phyloP scores from a whole-genome alignment of 2,797 vertebrate genomes.

The Sebastes trivittatus region DNA sequence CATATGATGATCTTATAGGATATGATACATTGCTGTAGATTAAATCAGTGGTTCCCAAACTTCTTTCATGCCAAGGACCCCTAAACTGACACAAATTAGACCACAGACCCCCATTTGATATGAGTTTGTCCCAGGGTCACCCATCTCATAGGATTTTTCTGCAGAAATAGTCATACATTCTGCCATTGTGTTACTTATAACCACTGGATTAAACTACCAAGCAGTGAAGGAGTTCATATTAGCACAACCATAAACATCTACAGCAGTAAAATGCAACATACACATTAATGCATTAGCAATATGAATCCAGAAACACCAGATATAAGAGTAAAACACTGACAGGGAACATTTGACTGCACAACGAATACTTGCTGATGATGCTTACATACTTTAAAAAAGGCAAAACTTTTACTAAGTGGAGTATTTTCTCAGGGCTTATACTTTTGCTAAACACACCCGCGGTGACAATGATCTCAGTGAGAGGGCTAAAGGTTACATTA shows the following conservation, averaged over 20 bases:
- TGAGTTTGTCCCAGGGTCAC: too few relatives aligned
- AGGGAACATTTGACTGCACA: background rate
- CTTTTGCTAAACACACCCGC: background rate
- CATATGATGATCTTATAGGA: background rate
- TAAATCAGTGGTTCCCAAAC: background rate
- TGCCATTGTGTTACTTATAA: too few relatives aligned
- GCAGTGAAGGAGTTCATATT: background rate
- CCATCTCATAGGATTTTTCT: too few relatives aligned
- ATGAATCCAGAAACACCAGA: background rate
- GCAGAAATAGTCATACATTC: too few relatives aligned
- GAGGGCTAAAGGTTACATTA: background rate
- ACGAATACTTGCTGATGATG: background rate
- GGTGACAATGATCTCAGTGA: background rate
- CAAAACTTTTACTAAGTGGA: background rate
- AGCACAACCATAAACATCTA: background rate
- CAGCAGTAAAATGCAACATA: background rate
- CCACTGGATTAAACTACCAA: background rate
- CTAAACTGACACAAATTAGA: too few relatives aligned
- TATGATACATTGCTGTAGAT: background rate
- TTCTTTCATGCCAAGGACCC: too few relatives aligned
- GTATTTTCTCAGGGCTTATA: background rate
- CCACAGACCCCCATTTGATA: too few relatives aligned
- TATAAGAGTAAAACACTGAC: background rate
- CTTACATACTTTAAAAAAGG: background rate
- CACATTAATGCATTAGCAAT: background rate